Percentiles rank a stretch among this genome's conserved stretches.
These are phyloP conservation scores for Diplogasteroides magnus DNA, from an alignment of 1,140 invertebrate species.

Conservation along the genomic window DNA sequence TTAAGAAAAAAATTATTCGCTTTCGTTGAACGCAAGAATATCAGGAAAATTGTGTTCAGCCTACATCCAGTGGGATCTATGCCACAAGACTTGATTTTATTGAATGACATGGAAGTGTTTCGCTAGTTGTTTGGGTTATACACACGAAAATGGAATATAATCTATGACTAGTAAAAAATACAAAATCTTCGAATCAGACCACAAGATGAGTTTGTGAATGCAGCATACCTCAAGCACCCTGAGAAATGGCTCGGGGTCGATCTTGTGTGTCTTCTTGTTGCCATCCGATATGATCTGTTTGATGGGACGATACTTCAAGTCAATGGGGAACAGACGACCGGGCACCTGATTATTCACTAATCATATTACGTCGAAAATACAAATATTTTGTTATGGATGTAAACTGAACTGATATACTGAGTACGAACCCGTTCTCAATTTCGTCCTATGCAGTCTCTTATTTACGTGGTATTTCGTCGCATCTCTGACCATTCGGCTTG, in stretches of 20 bases:
- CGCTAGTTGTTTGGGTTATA: neutral
- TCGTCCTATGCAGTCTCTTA: too few species aligned
- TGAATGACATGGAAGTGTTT: constrained; percentile 3
- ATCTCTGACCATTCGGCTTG: too few species aligned
- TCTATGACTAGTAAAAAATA: too few species aligned
- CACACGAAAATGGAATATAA: too few species aligned
- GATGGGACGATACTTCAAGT: constrained; percentile 78
- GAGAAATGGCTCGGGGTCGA: constrained; percentile 83
- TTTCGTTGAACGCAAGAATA: neutral
- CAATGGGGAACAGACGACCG: constrained; percentile 84
- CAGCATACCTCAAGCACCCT: constrained; percentile 76
- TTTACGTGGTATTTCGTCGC: too few species aligned
- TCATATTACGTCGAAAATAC: too few species aligned
- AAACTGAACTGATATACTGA: too few species aligned
- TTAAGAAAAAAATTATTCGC: constrained; percentile 30
- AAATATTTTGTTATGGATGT: constrained; percentile 14
- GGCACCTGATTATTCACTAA: too few species aligned
- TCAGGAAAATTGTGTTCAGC: constrained; percentile 7
- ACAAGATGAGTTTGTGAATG: too few species aligned
- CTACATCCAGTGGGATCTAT: neutral
- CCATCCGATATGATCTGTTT: constrained; percentile 59
- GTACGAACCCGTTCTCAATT: too few species aligned
- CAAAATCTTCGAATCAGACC: too few species aligned
- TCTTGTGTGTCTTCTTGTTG: constrained; percentile 67
- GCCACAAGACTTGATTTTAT: constrained; percentile 6